A percentile compares a stretch with the other conserved stretches of the same genome.
Evolutionary conservation across 2,113 vertebrate species (phyloP).

Genomic region (Felis chaus): DNA sequence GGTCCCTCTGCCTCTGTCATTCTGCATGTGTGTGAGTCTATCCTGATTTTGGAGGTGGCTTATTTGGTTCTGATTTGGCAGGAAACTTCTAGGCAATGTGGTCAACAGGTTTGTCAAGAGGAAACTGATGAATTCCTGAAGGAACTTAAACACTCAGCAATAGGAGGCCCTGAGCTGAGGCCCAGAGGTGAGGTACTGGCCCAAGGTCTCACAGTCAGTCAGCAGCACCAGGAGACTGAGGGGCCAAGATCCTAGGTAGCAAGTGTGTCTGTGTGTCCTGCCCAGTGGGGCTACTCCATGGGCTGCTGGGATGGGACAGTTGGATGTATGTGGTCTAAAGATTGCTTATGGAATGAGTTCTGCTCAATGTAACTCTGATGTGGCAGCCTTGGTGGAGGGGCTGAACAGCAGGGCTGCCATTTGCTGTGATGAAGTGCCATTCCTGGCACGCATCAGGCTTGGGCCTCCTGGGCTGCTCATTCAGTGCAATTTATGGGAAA

Average conservation of each 20-base stretch:
- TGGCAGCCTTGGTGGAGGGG: neutral
- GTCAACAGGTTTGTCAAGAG: neutral
- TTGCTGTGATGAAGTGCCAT: slow-evolving; percentile 23
- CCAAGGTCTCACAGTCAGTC: neutral
- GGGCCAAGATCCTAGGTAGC: neutral
- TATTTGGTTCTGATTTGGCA: neutral
- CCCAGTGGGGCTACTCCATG: neutral
- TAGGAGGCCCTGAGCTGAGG: neutral
- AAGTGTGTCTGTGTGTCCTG: neutral
- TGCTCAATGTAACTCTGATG: neutral
- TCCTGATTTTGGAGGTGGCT: neutral
- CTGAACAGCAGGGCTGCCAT: neutral
- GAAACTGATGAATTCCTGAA: neutral
- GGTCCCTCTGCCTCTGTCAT: neutral
- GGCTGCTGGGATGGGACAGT: neutral
- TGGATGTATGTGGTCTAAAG: neutral
- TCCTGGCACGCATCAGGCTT: neutral
- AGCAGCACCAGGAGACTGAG: neutral
- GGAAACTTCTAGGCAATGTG: neutral
- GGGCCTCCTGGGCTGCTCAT: neutral
- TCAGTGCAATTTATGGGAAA: slow-evolving; percentile 18
- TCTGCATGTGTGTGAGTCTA: neutral
- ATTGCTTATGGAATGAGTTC: neutral
- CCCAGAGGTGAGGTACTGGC: neutral
- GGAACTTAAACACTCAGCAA: neutral